These are phyloP conservation scores for Albula glossodonta DNA, from an alignment of 2,113 vertebrate genomes.

Conservation along the genomic window DNA sequence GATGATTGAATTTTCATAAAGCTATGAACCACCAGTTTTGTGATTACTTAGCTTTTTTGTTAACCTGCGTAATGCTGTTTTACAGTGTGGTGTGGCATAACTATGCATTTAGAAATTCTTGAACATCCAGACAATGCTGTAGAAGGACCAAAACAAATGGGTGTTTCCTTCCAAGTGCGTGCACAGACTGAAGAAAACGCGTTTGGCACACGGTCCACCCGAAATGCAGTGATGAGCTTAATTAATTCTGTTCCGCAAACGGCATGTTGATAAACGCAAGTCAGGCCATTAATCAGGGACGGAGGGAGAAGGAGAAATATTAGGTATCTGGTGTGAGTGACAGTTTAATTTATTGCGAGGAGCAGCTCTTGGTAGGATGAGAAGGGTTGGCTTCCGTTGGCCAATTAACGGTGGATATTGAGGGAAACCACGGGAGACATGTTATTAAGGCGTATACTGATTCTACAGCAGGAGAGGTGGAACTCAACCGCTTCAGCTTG, in stretches of 20 bases:
- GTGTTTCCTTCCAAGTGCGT: background rate
- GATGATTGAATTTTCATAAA: too few species aligned
- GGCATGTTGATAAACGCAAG: slow-evolving; percentile 75
- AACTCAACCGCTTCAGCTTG: background rate
- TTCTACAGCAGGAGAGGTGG: slow-evolving; percentile 22
- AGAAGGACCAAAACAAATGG: background rate
- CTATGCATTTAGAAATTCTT: background rate
- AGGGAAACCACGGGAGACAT: slow-evolving; percentile 14
- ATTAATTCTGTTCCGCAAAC: slow-evolving; percentile 75
- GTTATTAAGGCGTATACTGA: slow-evolving; percentile 10
- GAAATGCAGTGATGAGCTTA: slow-evolving; percentile 64
- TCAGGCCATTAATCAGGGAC: slow-evolving; percentile 73
- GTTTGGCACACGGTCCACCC: slow-evolving; percentile 53
- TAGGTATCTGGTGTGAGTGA: slow-evolving; percentile 68
- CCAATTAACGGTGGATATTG: slow-evolving; percentile 62
- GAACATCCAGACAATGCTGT: background rate
- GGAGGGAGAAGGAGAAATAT: slow-evolving; percentile 63
- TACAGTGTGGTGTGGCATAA: background rate
- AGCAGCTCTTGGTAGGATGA: slow-evolving; percentile 58
- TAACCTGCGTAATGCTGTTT: background rate
- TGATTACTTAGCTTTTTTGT: background rate
- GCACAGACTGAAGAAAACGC: background rate
- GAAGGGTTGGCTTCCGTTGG: slow-evolving; percentile 49
- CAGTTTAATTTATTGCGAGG: slow-evolving; percentile 70
- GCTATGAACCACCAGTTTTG: background rate